Base-by-base conservation (phyloP, 37 sponge, comb jelly and placozoan species). In the Trichoplax adhaerens region DNA sequence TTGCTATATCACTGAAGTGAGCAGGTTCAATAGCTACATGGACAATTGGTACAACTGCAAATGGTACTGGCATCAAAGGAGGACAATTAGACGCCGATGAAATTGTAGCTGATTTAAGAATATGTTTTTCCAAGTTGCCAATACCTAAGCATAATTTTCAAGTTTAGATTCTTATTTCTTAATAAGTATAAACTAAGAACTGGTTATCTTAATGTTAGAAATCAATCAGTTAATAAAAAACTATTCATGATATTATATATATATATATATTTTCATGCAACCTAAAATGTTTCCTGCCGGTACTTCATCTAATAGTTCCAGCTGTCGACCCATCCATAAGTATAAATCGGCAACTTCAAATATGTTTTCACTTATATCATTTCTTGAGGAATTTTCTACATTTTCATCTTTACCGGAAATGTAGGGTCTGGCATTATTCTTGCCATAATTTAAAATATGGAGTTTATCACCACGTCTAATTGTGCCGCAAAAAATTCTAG, bases 21-120 rank as follows among this genome's bases (percentile, higher is more conserved):
- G 70, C 65, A 2, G 99, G 93, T 65, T 97, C 99, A 5, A 95
- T 54, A 50, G 98, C 91, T 1, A 95, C 98, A 54, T 79, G 83
- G 52, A 95, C 81, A 2, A 97, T 88, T 1, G 99, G 87, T 47
- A 85, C 60, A 56, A 85, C 85, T 50, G 72, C 78, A 65, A 79
- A 86, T 7, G 62, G 58, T 83, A 97, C 82, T 12, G 83, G 72
- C 29, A 80, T 59, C 67, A 97, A 91, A 0, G 99, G 84, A 48
- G 93, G 87, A 60, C 93, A 91, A 48, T 79, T 72, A 5, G 84
- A 72, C 5, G 99, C 79, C 57, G 64, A 79, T 1, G 93, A 82
- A 50, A 97, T 55, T 2, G 99, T 97, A 48, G 82, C 93, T 48
- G 83, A 79, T 68, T 88, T 91, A 46, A 88, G 62, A 54, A 97